Conservation (phyloP, 2,797 vertebrate genomes). For the Epinephelus coioides region DNA sequence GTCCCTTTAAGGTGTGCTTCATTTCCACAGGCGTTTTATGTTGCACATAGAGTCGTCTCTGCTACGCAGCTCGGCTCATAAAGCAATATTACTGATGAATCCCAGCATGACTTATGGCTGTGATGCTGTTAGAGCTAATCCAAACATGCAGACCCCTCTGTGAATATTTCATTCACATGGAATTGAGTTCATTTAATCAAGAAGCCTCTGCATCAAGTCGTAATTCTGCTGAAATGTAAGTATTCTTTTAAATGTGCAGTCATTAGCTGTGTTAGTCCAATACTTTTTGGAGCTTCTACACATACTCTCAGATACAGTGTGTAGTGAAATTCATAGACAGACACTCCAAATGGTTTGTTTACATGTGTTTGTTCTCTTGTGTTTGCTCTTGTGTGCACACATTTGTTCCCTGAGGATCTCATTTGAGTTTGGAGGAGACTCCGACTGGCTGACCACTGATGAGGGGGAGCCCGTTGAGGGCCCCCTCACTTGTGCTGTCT, state of each 20-base stretch:
- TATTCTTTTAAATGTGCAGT: conserved; percentile 8
- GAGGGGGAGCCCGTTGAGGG: conserved; percentile 25
- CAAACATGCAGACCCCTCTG: conserved; percentile 36
- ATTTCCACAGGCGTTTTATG: conserved; percentile 10
- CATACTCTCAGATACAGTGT: neutral
- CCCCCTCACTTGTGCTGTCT: neutral
- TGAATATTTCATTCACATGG: conserved; percentile 45
- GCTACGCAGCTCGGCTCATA: conserved; percentile 19
- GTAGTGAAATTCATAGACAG: conserved; percentile 23
- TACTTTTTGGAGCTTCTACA: neutral
- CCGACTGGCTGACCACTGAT: conserved; percentile 24
- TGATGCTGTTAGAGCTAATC: conserved; percentile 51
- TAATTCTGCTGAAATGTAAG: conserved; percentile 13
- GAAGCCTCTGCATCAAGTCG: neutral
- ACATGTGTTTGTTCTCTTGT: neutral
- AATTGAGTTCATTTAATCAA: conserved; percentile 52
- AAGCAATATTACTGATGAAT: conserved; percentile 48
- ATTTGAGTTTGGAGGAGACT: conserved; percentile 40
- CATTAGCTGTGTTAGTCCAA: neutral
- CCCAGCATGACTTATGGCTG: conserved; percentile 23
- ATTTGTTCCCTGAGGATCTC: conserved; percentile 40
- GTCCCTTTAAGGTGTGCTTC: neutral
- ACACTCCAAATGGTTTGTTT: conserved; percentile 21
- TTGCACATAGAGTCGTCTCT: conserved; percentile 2
- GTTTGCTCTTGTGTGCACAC: neutral